These are phyloP conservation scores for Anseranas semipalmata DNA, from an alignment of 2,113 vertebrate genomes.

Conservation along the genomic window DNA sequence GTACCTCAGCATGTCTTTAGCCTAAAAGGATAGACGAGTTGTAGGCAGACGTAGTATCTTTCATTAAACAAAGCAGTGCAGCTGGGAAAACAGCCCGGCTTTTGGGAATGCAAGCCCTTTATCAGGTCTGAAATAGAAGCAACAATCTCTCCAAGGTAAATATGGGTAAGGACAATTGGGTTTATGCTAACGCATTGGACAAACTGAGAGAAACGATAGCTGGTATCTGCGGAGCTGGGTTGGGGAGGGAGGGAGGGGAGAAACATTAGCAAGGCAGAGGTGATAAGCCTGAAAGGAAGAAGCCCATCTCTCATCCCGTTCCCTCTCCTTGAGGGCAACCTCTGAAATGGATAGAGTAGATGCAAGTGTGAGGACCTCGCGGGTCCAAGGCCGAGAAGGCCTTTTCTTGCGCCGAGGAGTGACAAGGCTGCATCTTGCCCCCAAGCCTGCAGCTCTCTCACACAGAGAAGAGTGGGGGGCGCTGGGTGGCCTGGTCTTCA, in stretches of 20 bases:
- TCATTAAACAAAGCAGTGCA: background rate
- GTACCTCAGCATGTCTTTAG: background rate
- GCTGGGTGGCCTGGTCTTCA: background rate
- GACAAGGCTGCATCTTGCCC: background rate
- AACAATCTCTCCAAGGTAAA: background rate
- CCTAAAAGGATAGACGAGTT: background rate
- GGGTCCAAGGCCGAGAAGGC: background rate
- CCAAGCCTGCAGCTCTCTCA: background rate
- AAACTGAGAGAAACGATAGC: background rate
- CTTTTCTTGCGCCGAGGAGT: background rate
- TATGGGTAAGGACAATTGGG: background rate
- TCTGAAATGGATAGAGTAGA: background rate
- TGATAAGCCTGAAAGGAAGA: background rate
- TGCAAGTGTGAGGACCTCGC: background rate
- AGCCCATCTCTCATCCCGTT: background rate
- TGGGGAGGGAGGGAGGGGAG: accelerated
- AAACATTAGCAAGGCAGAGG: background rate
- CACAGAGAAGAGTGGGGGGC: background rate
- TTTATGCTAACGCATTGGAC: accelerated
- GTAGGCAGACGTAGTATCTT: background rate
- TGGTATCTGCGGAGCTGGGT: background rate
- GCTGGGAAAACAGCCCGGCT: background rate
- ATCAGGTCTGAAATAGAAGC: background rate
- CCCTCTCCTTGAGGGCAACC: background rate
- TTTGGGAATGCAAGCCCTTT: background rate